Conservation (phyloP, 2,888 invertebrate genomes). For the Micropterix aruncella region DNA sequence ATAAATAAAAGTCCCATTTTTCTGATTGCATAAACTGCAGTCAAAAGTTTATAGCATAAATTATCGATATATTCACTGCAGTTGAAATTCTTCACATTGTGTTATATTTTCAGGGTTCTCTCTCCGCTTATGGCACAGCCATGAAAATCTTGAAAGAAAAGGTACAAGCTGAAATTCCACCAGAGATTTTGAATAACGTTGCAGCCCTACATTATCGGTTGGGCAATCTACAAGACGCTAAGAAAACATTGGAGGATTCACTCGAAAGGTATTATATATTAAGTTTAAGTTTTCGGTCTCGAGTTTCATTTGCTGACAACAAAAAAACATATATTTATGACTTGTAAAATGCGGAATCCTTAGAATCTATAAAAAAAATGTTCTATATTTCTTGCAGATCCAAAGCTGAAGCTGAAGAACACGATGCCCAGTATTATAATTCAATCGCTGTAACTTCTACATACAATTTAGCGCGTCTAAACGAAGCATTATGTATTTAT, state of each 20-base stretch:
- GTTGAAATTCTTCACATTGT: neutral
- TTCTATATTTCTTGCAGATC: slow-evolving; percentile 39
- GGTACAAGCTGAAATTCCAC: slow-evolving; percentile 88
- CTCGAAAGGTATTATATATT: slow-evolving; percentile 38
- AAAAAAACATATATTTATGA: too few species aligned
- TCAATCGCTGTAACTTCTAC: slow-evolving; percentile 93
- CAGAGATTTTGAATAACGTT: slow-evolving; percentile 96
- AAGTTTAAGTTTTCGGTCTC: too few species aligned
- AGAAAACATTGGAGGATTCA: slow-evolving; percentile 73
- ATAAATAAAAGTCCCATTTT: too few species aligned
- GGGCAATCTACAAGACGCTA: slow-evolving; percentile 75
- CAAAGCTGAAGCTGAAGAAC: slow-evolving; percentile 64
- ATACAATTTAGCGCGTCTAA: slow-evolving; percentile 88
- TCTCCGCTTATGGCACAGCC: slow-evolving; percentile 88
- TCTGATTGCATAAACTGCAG: too few species aligned
- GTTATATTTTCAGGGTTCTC: slow-evolving; percentile 52
- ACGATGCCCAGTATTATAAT: slow-evolving; percentile 87
- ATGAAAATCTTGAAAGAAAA: slow-evolving; percentile 85
- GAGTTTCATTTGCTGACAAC: too few species aligned
- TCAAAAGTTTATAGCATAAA: too few species aligned
- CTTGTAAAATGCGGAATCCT: too few species aligned
- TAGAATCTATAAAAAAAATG: too few species aligned
- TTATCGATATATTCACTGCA: neutral
- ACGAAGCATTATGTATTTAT: slow-evolving; percentile 84
- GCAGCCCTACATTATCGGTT: slow-evolving; percentile 86